These are phyloP conservation scores for Clitarchus hookeri DNA, from an alignment of 2,888 invertebrate species.

Conservation along the genomic window DNA sequence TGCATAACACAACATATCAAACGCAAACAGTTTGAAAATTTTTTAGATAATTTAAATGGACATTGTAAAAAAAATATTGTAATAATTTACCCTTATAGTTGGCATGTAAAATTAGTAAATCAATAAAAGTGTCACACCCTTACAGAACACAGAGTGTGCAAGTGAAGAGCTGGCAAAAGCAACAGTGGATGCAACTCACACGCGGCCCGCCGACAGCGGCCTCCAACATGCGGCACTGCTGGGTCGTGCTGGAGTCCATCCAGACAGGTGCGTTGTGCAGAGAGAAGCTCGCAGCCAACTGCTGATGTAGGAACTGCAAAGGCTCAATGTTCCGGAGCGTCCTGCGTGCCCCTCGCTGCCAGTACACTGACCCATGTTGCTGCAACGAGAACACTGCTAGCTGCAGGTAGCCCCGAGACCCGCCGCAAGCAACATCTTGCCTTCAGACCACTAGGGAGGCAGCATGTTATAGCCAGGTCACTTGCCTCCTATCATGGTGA, in stretches of 20 bases:
- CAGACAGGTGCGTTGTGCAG: slow-evolving; percentile 85
- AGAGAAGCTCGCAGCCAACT: slow-evolving; percentile 80
- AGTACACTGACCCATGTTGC: slow-evolving; percentile 98
- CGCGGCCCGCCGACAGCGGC: slow-evolving; percentile 76
- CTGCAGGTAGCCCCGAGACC: too few species aligned
- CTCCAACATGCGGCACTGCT: slow-evolving; percentile 79
- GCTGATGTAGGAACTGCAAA: slow-evolving; percentile 78
- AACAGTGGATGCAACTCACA: slow-evolving; percentile 58
- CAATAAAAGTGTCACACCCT: too few species aligned
- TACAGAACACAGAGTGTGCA: too few species aligned
- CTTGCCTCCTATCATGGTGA: background rate
- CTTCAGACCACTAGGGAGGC: background rate
- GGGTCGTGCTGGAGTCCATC: slow-evolving; percentile 90
- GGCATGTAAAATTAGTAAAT: too few species aligned
- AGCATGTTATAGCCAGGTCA: background rate
- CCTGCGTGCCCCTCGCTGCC: slow-evolving; percentile 76
- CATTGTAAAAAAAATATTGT: too few species aligned
- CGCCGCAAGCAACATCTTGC: background rate
- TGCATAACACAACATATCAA: too few species aligned
- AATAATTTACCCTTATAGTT: too few species aligned
- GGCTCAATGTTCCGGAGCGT: slow-evolving; percentile 70
- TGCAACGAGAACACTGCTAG: slow-evolving; percentile 52
- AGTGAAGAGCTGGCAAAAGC: too few species aligned
- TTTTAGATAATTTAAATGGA: too few species aligned
- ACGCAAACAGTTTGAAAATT: too few species aligned